Percentiles rank a stretch among this genome's conserved stretches.
Evolutionary conservation across 2,113 vertebrate species (phyloP).

Genomic region (Danio rerio): DNA sequence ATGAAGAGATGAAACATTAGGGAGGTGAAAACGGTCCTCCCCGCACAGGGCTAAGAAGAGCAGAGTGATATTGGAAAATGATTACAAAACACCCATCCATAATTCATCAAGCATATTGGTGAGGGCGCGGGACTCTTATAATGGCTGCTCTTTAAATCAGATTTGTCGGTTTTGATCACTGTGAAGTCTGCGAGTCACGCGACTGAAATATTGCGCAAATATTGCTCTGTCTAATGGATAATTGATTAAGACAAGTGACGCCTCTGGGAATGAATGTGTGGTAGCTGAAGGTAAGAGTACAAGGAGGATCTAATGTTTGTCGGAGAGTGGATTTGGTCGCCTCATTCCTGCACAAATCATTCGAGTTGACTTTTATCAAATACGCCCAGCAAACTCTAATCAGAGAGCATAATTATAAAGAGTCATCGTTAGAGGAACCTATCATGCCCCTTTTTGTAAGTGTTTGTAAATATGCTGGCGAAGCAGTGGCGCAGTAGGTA

Average conservation of each 20-base stretch:
- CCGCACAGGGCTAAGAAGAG: slow-evolving; percentile 58
- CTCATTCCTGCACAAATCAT: not conserved
- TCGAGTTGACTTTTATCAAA: not conserved
- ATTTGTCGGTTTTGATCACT: slow-evolving; percentile 82
- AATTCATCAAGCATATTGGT: slow-evolving; percentile 78
- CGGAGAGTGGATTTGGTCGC: slow-evolving; percentile 20
- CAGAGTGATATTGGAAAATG: slow-evolving; percentile 76
- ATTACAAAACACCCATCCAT: slow-evolving; percentile 80
- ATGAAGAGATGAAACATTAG: slow-evolving; percentile 15
- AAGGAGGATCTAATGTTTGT: slow-evolving; percentile 31
- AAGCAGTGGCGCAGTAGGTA: too few species aligned
- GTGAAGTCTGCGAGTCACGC: slow-evolving; percentile 74
- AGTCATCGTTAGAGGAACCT: too few species aligned
- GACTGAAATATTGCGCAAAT: slow-evolving; percentile 75
- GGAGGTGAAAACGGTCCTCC: slow-evolving; percentile 44
- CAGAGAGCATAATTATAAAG: too few species aligned
- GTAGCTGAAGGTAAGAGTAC: slow-evolving; percentile 22
- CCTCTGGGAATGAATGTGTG: slow-evolving; percentile 65
- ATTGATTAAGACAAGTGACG: slow-evolving; percentile 76
- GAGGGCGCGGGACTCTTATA: slow-evolving; percentile 76
- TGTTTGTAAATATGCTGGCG: too few species aligned
- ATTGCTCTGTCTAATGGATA: slow-evolving; percentile 78
- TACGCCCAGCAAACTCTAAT: not conserved
- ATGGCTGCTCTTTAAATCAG: slow-evolving; percentile 77
- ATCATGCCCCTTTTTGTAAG: too few species aligned